These are phyloP conservation scores for Cottoperca gobio DNA, from an alignment of 2,797 vertebrate species.

Conservation along the genomic window DNA sequence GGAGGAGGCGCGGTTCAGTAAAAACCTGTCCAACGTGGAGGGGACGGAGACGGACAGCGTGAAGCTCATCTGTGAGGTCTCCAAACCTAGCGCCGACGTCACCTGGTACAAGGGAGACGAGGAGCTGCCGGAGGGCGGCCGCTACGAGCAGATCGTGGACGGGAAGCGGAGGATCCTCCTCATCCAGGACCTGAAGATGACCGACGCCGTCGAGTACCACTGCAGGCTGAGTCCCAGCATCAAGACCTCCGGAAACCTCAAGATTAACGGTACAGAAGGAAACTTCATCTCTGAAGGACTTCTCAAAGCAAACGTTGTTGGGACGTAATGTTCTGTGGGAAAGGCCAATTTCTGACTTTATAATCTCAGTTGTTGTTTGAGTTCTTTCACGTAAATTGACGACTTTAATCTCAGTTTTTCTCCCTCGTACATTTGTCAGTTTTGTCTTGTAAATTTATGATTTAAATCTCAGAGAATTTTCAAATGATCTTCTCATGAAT, in stretches of 20 bases:
- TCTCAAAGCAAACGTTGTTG: no score
- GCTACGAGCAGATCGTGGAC: conserved; percentile 92
- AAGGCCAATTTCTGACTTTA: no score
- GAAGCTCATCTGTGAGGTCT: conserved; percentile 95
- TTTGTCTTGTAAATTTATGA: no score
- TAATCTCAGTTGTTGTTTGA: no score
- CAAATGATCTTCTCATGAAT: no score
- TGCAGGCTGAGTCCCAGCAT: conserved; percentile 90
- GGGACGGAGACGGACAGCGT: conserved; percentile 94
- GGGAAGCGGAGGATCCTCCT: conserved; percentile 93
- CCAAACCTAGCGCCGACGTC: conserved; percentile 94
- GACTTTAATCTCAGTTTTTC: no score
- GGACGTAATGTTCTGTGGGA: no score
- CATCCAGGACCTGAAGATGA: conserved; percentile 89
- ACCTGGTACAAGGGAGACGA: conserved; percentile 93
- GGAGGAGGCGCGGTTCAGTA: conserved; percentile 94
- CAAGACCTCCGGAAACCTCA: conserved; percentile 90
- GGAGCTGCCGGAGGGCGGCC: conserved; percentile 93
- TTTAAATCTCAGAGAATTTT: no score
- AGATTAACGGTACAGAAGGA: conserved; percentile 93
- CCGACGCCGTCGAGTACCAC: conserved; percentile 90
- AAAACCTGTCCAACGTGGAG: conserved; percentile 94
- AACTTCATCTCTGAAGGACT: no score
- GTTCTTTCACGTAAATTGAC: no score
- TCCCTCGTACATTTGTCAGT: no score